Conservation (phyloP, 1,140 invertebrate species). For the Bombus difficillimus region DNA sequence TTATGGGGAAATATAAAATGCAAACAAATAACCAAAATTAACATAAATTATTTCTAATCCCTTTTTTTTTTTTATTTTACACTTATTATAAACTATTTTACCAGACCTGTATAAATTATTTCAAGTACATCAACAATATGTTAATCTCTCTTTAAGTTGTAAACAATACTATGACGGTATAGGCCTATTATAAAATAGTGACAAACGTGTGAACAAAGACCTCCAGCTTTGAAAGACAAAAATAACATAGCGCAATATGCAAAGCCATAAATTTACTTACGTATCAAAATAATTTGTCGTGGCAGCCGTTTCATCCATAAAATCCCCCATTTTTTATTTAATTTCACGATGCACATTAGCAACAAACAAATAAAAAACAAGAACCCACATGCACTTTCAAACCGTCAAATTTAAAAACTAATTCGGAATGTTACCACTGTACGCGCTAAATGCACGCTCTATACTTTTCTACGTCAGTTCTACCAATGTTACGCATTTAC, state of each 20-base stretch:
- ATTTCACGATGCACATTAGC: background rate
- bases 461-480: background rate
- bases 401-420: constrained; percentile 74
- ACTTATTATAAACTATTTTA: background rate
- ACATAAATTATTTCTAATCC: background rate
- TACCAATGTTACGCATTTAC: background rate
- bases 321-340: constrained; percentile 56
- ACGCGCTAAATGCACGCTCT: constrained; percentile 37
- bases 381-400: background rate
- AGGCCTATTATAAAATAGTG: background rate
- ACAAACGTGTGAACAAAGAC: background rate
- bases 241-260: background rate
- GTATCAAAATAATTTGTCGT: constrained; percentile 71
- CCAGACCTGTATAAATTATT: background rate
- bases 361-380: constrained; percentile 19
- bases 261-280: constrained; percentile 67
- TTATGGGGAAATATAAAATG: background rate
- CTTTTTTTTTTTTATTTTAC: background rate
- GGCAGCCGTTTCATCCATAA: constrained; percentile 69
- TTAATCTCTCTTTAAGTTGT: background rate
- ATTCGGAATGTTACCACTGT: constrained; percentile 46
- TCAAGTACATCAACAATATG: background rate
- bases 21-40: background rate
- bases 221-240: background rate
- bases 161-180: background rate